These are phyloP conservation scores for Merodon equestris DNA, from an alignment of 2,888 invertebrate genomes.

Conservation along the genomic window DNA sequence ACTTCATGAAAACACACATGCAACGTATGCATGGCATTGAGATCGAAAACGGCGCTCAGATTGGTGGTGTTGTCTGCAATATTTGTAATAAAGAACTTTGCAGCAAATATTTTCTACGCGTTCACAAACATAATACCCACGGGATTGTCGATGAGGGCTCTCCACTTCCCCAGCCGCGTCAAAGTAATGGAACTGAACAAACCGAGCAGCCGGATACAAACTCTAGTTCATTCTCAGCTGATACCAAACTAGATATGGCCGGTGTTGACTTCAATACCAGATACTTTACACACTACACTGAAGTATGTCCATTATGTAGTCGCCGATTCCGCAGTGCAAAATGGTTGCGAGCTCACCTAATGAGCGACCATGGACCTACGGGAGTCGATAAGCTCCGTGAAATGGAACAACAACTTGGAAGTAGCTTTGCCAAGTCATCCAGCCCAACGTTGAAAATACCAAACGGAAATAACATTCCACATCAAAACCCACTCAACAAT, in stretches of 20 bases:
- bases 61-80: conserved; percentile 96
- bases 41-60: conserved; percentile 93
- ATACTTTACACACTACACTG: conserved; percentile 85
- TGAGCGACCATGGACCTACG: conserved; percentile 89
- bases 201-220: conserved; percentile 65
- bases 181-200: conserved; percentile 74
- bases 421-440: conserved; percentile 74
- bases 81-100: conserved; percentile 99
- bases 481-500: conserved; percentile 74
- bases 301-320: conserved; percentile 91
- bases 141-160: conserved; percentile 94
- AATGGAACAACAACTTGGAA: conserved; percentile 74
- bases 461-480: conserved; percentile 73
- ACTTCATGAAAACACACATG: conserved; percentile 99
- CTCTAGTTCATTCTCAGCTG: conserved; percentile 41
- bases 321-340: conserved; percentile 92
- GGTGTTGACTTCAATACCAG: conserved; percentile 82
- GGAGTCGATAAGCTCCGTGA: conserved; percentile 78
- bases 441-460: conserved; percentile 78
- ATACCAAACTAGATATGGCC: conserved; percentile 53
- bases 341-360: conserved; percentile 91
- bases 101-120: conserved; percentile 97
- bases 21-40: conserved; percentile 98
- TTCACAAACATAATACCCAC: conserved; percentile 98
- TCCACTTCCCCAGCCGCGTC: conserved; percentile 79